Base-by-base conservation (phyloP, 2,797 vertebrate genomes). In the Otolemur crassicaudatus region DNA sequence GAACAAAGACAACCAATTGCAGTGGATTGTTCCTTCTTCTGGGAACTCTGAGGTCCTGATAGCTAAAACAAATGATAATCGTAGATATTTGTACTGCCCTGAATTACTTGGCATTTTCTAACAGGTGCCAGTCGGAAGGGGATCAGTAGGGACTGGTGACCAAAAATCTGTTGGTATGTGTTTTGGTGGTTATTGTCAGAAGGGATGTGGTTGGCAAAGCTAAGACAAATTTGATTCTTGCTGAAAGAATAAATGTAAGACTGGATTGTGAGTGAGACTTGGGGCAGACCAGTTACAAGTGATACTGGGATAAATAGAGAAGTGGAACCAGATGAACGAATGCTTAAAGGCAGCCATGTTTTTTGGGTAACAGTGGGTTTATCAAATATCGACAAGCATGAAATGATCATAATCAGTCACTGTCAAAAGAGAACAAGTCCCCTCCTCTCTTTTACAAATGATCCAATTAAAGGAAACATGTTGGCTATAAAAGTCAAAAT, bases 311-410 rank as follows among this genome's bases (percentile, higher is more conserved):
- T 90, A 98, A 96, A 84, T 37, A 92, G 75, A 96, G 97, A 98
- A 97, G 16, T 95, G 49, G 5, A 97, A 76, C 90, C 37, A 87
- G 70, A 97, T 77, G 79, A 97, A 73, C 12, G 97, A 98, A 97
- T 96, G 97, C 97, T 98, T 97, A 99, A 98, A 98, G 97, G 98
- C 94, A 98, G 96, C 98, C 98, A 98, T 98, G 97, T 98, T 99
- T 98, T 98, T 99, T 98, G 98, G 98, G 98, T 98, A 99, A 99
- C 98, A 8, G 93, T 98, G 98, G 98, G 96, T 99, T 99, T 99
- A 99, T 99, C 99, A 99, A 99, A 99, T 99, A 99, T 98, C 99
- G 98, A 99, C 99, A 98, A 98, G 99, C 99, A 98, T 99, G 98
- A 99, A 98, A 99, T 99, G 99, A 99, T 98, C 98, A 97, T 98